Base-by-base conservation (phyloP, 2,888 invertebrate species). In the Ormyrus thymus region DNA sequence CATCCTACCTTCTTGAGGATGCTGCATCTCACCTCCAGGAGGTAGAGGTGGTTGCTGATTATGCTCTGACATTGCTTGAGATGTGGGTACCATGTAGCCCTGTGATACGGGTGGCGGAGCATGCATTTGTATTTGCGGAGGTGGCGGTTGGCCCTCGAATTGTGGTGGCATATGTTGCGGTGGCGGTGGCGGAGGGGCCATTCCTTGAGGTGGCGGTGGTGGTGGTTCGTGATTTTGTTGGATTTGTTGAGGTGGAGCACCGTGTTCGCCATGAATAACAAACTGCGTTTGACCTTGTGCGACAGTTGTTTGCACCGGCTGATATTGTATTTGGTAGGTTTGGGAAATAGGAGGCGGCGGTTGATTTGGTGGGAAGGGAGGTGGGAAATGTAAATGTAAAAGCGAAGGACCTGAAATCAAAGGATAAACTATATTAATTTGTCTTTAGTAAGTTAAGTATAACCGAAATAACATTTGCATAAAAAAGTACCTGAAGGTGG, bases 21-120 rank as follows among this genome's bases (percentile, higher is more conserved):
- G 43, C 89, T 91, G 83, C 87, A 91, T 84, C 90, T 92, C 55
- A 90, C 90, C 83, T 91, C 91, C 15, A 85, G 86, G 1, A 90
- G 92, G 84, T 90, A 92, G 1, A 90, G 92, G 87, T 61, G 85
- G 88, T 56, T 86, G 85, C 51, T 80, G 83, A 75, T 86, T 86
- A 51, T 89, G 89, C 72, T 88, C 83, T 6, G 86, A 85, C 80
- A 87, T 85, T 6, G 79, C 46, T 15, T 81, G 81, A 61, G 87
- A 87, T 6, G 87, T 85, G 6, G 85, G 83, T 78, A 89, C 84
- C 45, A 87, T 86, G 77, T 87, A 86, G 3, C 79, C 71, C 13
- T 81, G 81, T 61, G 87, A 88, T 7, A 85, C 85, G 7, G 85
- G 82, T 2, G 87, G 85, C 1, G 79, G 81, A 6, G 72, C 81